Evolutionary conservation across 2,888 invertebrate species (phyloP).

Genomic region (Thereva nobilitata): DNA sequence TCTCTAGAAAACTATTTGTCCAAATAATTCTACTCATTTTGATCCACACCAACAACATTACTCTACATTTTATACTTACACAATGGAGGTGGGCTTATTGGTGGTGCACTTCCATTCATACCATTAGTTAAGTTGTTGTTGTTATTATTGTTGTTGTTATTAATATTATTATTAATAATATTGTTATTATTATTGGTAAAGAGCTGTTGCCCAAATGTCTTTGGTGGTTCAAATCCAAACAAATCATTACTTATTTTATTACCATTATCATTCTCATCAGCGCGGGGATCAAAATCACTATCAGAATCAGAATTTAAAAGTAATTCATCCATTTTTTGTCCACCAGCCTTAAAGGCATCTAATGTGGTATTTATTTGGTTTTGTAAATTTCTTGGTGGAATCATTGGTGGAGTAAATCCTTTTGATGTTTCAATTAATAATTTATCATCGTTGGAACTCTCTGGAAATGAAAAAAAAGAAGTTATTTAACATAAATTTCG

Average conservation of each 20-base stretch:
- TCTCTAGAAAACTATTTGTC: no score
- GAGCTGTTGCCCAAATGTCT: constrained; percentile 58
- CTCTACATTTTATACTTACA: constrained; percentile 61
- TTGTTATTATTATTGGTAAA: constrained; percentile 59
- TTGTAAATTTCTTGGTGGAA: constrained; percentile 57
- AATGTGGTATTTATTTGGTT: constrained; percentile 63
- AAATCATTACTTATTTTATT: constrained; percentile 54
- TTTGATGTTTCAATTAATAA: constrained; percentile 56
- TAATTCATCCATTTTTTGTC: constrained; percentile 76
- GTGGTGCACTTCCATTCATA: constrained; percentile 49
- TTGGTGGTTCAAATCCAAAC: constrained; percentile 58
- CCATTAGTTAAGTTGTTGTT: constrained; percentile 49
- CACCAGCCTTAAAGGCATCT: constrained; percentile 65
- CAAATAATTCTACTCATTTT: no score
- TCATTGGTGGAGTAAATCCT: constrained; percentile 54
- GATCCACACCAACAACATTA: no score
- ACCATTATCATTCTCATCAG: constrained; percentile 67
- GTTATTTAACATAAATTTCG: not conserved
- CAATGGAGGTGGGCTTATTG: constrained; percentile 66
- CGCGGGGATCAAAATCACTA: constrained; percentile 87
- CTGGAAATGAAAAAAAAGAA: constrained; percentile 45
- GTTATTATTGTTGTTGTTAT: constrained; percentile 48
- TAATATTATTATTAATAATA: constrained; percentile 49
- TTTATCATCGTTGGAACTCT: constrained; percentile 52
- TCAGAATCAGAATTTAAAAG: constrained; percentile 79